These are phyloP conservation scores for Caenorhabditis japonica DNA, from an alignment of 2,888 invertebrate genomes.

Conservation along the genomic window DNA sequence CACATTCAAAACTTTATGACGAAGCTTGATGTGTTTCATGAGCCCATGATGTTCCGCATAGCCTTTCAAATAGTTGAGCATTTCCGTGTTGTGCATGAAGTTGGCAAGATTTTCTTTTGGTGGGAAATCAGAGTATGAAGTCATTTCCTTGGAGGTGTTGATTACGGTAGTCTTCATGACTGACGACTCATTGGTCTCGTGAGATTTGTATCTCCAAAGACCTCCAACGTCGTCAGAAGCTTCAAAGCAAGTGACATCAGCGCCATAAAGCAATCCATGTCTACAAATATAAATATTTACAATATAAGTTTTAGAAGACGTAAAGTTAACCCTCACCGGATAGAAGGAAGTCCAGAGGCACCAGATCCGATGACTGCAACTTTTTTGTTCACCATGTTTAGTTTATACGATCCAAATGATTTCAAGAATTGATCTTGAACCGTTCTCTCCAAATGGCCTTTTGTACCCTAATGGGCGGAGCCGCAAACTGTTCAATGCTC, in stretches of 20 bases:
- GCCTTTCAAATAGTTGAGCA: conserved; percentile 64
- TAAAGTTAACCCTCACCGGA: too few relatives aligned
- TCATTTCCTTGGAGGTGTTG: conserved; percentile 78
- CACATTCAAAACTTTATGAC: conserved; percentile 63
- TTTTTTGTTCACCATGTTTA: conserved; percentile 35
- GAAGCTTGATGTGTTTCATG: conserved; percentile 70
- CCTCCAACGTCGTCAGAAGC: conserved; percentile 77
- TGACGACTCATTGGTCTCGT: conserved; percentile 67
- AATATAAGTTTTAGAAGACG: too few relatives aligned
- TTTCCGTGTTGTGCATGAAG: conserved; percentile 65
- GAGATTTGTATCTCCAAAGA: conserved; percentile 75
- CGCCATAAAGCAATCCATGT: conserved; percentile 68
- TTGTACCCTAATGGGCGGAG: conserved; percentile 25
- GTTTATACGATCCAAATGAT: too few relatives aligned
- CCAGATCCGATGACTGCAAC: conserved; percentile 59
- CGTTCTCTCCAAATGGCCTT: too few relatives aligned
- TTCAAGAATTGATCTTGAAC: background rate
- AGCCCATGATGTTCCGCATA: conserved; percentile 74
- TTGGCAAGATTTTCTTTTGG: conserved; percentile 74
- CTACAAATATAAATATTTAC: conserved; percentile 10
- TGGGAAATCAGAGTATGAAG: conserved; percentile 79
- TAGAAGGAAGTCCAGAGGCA: conserved; percentile 60
- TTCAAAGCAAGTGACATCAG: conserved; percentile 78
- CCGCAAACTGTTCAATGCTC: conserved; percentile 37
- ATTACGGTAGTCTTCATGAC: conserved; percentile 78